Evolutionary conservation across 1,140 invertebrate genomes (phyloP), one percentile per base, ranked within the genome.

Genomic region (Papilio helenus): DNA sequence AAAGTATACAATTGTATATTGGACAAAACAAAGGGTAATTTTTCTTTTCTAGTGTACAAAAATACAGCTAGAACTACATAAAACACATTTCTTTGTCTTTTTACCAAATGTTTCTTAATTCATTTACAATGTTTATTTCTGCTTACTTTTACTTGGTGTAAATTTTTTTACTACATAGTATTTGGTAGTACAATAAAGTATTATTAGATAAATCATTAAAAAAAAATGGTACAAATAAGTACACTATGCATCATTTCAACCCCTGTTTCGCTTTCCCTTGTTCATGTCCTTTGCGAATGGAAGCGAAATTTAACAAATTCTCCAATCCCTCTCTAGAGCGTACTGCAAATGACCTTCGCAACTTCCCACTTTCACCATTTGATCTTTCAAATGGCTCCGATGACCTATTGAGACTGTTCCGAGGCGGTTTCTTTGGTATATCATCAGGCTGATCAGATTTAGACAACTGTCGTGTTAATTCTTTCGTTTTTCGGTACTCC

Each of bases 291-390:
- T 93, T 93, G 84, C 87, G 89, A 23, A 87, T 83, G 0, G 87
- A 85, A 39, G 85, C 80, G 18, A 94, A 90, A 85, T 88, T 92
- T 4, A 94, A 87, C 29, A 94, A 87, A 82, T 92, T 92, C 79
- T 94, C 93, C 65, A 94, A 81, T 42, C 93, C 92, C 80, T 94
- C 93, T 29, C 93, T 85, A 58, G 92, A 94, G 34, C 93, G 83
- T 29, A 94, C 92, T 42, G 91, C 89, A 81, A 94, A 93, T 9
- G 93, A 94, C 84, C 91, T 86, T 82, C 93, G 84, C 29, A 93
- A 74, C 82, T 93, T 94, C 76, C 90, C 93, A 80, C 84, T 89
- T 68, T 92, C 91, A 29, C 84, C 84, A 34, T 74, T 49, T 7
- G 89, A 85, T 72, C 89, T 90, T 79, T 86, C 84, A 72, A 93